Evolutionary conservation across 2,797 vertebrate genomes (phyloP).

Genomic region (Neosilurus mollespiculum): DNA sequence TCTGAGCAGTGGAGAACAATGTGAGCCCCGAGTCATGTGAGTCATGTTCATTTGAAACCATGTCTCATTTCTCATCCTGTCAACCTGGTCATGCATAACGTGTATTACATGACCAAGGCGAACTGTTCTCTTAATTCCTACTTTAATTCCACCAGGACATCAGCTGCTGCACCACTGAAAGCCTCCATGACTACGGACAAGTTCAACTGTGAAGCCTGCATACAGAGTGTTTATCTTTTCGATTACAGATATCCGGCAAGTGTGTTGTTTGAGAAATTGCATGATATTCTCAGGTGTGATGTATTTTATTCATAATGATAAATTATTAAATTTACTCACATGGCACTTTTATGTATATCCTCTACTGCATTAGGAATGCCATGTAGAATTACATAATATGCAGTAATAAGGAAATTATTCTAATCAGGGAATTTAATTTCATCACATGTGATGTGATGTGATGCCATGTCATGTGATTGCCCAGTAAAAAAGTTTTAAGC

Average conservation of each 20-base stretch:
- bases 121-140: constrained; percentile 40
- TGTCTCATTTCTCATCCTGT: neutral
- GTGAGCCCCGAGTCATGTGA: neutral
- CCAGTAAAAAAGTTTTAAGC: neutral
- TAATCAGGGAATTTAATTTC: neutral
- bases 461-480: too few species aligned
- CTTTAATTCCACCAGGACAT: constrained; percentile 14
- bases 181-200: neutral
- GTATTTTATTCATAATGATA: neutral
- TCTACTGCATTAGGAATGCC: neutral
- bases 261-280: neutral
- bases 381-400: neutral
- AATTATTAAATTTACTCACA: neutral
- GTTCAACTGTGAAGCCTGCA: neutral
- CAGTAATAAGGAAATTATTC: neutral
- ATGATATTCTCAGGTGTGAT: neutral
- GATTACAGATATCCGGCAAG: neutral
- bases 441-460: too few species aligned
- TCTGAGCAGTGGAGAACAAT: neutral
- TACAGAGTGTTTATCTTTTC: neutral
- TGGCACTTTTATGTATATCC: neutral
- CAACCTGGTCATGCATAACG: constrained; percentile 35
- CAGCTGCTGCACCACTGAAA: constrained; percentile 9
- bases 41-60: neutral
- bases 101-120: constrained; percentile 38